Evolutionary conservation across 2,888 invertebrate genomes (phyloP), one percentile per base, ranked within the genome.

Genomic region (Drosophila niveifrons): DNA sequence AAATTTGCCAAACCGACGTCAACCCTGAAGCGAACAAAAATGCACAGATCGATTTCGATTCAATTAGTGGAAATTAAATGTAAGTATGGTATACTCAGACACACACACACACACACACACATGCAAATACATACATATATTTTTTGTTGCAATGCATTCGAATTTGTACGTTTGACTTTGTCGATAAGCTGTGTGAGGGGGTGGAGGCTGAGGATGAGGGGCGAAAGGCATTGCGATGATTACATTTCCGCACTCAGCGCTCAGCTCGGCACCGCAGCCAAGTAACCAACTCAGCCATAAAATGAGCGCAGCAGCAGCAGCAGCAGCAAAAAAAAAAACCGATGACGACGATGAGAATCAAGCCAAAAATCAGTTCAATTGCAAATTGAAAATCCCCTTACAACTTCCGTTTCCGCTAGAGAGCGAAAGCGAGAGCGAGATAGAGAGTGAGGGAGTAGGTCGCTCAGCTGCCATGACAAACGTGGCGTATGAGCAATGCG

Each of bases 21-120:
- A 82, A 62, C 62, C 65, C 75, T 58, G 41, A 48, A 71, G 76
- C 55, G 66, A 57, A 57, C 86, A 72, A 67, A 73, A 80, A 79
- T 72, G 72, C 77, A 78, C 69, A 82, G 89, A 86, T 86, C 86
- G 90, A 89, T 89, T 85, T 89, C 88, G 80, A 89, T 88, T 89
- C 90, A 89, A 86, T 86, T 86, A 86, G 88, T 88, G 86, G 75
- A 89, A 86, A 89, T 86, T 86, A 86, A 89, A 86, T 89, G 85
- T 82, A 82, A 87, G 87, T 83, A 68, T 87, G 84, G 87, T 83
- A 68, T 87, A 75, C 72, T 71, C 70, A 56, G 63, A 51, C 66
- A 47, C 13, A 55, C 55, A 48, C 9, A 34, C 47, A n/a, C 11
- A 28, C 29, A 47, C 8, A 36, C 13, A 43, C 55, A n/a, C 50